These are phyloP conservation scores for Anarrhichthys ocellatus DNA, from an alignment of 2,113 vertebrate species.

Conservation along the genomic window DNA sequence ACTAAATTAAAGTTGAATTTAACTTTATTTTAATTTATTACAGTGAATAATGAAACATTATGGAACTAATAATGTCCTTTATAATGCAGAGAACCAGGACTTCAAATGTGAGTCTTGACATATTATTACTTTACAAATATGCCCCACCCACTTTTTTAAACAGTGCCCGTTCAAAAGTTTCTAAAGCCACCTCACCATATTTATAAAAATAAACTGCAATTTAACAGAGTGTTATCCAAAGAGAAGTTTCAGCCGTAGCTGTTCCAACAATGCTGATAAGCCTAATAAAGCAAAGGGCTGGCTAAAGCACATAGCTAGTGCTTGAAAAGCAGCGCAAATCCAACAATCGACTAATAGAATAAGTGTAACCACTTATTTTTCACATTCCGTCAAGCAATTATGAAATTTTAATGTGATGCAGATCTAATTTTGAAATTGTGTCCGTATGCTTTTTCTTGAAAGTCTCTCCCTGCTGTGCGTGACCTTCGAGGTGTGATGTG, in stretches of 20 bases:
- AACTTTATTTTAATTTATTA: too few relatives aligned
- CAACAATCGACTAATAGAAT: slow-evolving; percentile 39
- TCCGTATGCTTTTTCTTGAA: slow-evolving; percentile 29
- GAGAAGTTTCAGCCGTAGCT: slow-evolving; percentile 17
- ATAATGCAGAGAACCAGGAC: not conserved
- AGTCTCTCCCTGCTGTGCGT: slow-evolving; percentile 53
- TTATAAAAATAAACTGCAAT: not conserved
- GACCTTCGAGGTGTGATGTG: slow-evolving; percentile 68
- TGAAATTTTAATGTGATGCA: slow-evolving; percentile 33
- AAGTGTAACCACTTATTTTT: slow-evolving; percentile 35
- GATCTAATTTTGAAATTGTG: slow-evolving; percentile 43
- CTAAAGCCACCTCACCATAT: not conserved
- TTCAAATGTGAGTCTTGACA: not conserved
- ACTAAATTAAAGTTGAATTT: too few relatives aligned
- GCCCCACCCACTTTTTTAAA: not conserved
- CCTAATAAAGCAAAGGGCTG: slow-evolving; percentile 21
- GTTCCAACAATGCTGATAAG: slow-evolving; percentile 30
- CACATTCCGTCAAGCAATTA: slow-evolving; percentile 29
- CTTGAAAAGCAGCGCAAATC: slow-evolving; percentile 37
- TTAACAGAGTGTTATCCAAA: slow-evolving; percentile 21
- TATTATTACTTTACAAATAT: not conserved
- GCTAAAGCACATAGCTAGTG: slow-evolving; percentile 14
- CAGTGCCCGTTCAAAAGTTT: not conserved
- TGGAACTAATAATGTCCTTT: not conserved
- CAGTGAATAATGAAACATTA: not conserved